Evolutionary conservation across 2,113 vertebrate species (phyloP).

Genomic region (Semnornis frantzii): DNA sequence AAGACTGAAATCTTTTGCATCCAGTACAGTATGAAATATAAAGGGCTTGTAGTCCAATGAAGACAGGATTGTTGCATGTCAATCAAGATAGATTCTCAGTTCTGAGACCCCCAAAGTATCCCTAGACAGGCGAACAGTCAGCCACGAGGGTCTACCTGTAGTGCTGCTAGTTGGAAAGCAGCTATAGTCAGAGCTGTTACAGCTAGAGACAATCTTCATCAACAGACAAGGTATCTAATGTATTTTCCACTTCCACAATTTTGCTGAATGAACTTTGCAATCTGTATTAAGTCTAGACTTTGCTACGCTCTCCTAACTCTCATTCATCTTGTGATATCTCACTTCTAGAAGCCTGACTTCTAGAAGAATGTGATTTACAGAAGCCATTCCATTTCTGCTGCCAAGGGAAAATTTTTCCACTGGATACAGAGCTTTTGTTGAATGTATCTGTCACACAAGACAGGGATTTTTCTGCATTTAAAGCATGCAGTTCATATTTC

Average conservation of each 20-base stretch:
- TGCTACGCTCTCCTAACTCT: not conserved
- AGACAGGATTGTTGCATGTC: not conserved
- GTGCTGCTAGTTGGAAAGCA: not conserved
- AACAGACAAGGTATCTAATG: not conserved
- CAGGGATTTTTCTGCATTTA: not conserved
- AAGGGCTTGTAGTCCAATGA: not conserved
- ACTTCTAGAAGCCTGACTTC: not conserved
- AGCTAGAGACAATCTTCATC: not conserved
- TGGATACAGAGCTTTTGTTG: not conserved
- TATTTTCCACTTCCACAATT: not conserved
- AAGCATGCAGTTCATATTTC: not conserved
- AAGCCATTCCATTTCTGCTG: not conserved
- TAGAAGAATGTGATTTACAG: not conserved
- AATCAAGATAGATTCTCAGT: not conserved
- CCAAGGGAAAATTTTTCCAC: not conserved
- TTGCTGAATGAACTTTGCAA: not conserved
- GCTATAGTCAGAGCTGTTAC: not conserved
- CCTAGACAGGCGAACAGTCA: not conserved
- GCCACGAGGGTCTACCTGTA: not conserved
- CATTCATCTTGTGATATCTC: not conserved
- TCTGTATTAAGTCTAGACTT: not conserved
- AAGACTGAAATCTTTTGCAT: not conserved
- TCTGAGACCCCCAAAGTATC: not conserved
- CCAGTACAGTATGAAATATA: not conserved
- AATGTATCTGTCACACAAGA: not conserved